Evolutionary conservation across 2,888 invertebrate species (phyloP), one percentile per base, ranked within the genome.

Genomic region (Epinotia ramella): DNA sequence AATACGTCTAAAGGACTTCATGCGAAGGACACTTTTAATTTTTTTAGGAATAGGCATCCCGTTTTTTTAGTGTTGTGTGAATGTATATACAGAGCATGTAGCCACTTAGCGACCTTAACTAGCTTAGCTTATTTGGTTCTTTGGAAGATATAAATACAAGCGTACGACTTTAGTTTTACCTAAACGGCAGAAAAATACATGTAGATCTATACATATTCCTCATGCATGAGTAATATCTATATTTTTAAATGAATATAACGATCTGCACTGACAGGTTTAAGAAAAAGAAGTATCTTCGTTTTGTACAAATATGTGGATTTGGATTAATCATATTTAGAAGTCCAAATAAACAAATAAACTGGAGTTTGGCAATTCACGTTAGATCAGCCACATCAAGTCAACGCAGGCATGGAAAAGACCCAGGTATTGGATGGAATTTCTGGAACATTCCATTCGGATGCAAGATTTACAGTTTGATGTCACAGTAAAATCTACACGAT

Each of bases 1-100:
- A 75, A 70, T 66, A 70, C 53, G n/a, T 53, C n/a, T n/a, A 53
- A 53, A 53, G 53, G 53, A 53, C 53, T n/a, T n/a, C 53, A 53
- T n/a, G n/a, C 16, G 53, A n/a, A 53, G 53, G 53, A 53, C 53
- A 49, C 13, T n/a, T 5, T 53, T 33, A 53, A 28, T n/a, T 53
- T 7, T 66, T 66, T 28, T 53, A 59, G 5, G 20, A 16, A 59
- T 16, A 57, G 20, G 57, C 18, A 64, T 46, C 64, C 56, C 57
- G 16, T 20, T 20, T 68, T 67, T 57, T 68, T 66, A 63, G n/a
- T n/a, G n/a, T n/a, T n/a, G n/a, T n/a, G n/a, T n/a, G n/a, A n/a
- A n/a, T n/a, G 28, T 60, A 49, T 16, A 12, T 24, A 40, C 18
- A 24, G 64, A 20, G 11, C 56, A 67, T 33, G 56, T 9, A 20